These are phyloP conservation scores for Myotis lucifugus DNA, from an alignment of 2,113 vertebrate genomes.

Conservation along the genomic window DNA sequence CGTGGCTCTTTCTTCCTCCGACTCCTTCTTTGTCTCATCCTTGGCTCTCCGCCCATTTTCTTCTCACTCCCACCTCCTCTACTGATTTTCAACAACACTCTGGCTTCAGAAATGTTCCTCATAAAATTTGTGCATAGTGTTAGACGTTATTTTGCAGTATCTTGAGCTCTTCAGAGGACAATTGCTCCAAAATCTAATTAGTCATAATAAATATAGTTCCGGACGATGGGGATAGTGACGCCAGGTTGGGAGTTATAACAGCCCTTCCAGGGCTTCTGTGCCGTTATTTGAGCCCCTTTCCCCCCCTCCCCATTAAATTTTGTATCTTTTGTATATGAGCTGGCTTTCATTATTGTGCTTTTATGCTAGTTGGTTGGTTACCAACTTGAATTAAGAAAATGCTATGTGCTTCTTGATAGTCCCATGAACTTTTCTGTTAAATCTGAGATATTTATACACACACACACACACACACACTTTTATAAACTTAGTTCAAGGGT, in stretches of 20 bases:
- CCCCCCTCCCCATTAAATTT: not conserved
- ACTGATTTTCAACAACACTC: not conserved
- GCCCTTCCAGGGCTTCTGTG: not conserved
- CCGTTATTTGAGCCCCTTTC: not conserved
- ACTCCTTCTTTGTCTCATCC: fast-evolving
- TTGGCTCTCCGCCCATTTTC: not conserved
- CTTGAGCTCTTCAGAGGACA: constrained; percentile 54
- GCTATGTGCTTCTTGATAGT: not conserved
- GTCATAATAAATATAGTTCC: constrained; percentile 30
- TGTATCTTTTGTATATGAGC: not conserved
- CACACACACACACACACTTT: not conserved
- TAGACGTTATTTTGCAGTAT: not conserved
- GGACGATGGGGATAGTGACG: not conserved
- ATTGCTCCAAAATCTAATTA: constrained; percentile 44
- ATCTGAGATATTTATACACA: not conserved
- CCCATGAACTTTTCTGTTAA: constrained; percentile 19
- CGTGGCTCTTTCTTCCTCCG: fast-evolving
- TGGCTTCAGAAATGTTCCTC: not conserved
- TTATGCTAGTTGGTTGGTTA: not conserved
- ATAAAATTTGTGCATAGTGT: not conserved
- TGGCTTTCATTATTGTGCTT: not conserved
- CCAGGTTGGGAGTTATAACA: not conserved
- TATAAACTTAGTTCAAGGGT: constrained; percentile 44
- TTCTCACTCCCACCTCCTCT: not conserved
- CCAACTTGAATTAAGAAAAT: constrained; percentile 1